Evolutionary conservation across 2,888 invertebrate species (phyloP), one percentile per base, ranked within the genome.

Genomic region (Nymphalis polychloros): DNA sequence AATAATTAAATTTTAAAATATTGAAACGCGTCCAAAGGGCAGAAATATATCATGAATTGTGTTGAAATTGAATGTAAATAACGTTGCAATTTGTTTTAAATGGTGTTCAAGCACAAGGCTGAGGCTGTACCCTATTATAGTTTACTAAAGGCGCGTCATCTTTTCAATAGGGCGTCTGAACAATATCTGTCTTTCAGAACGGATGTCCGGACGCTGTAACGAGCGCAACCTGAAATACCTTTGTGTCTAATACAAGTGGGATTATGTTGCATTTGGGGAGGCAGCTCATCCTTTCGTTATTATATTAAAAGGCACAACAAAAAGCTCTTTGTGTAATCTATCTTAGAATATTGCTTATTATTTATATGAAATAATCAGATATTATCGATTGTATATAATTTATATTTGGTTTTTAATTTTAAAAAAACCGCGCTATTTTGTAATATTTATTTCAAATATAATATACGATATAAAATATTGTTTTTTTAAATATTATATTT

Each of bases 151-250:
- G 84, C 79, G 82, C 87, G 84, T 88, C 88, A 88, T 88, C 88
- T 89, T 88, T 89, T 88, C 89, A 90, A 90, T 90, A 90, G 85
- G 84, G 83, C 79, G 77, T 75, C 81, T 80, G 89, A 87, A 90
- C 89, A 91, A 91, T 89, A 81, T 75, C 73, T 73, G 78, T 81
- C 82, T 82, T 87, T 87, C 85, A 84, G 82, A 75, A 78, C 85
- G 89, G 88, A 89, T 77, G 78, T 90, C 90, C 88, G 88, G 81
- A 74, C 79, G 77, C 77, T 81, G 83, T 88, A 89, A 88, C 88
- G 86, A 88, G 85, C 83, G 77, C 79, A 78, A 80, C 79, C 81
- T 81, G 78, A 79, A 76, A 81, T 83, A 85, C 84, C 75, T 75
- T 73, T 73, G 70, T 70, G 52, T 63, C 35, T 63, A 69, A 64